Conservation (phyloP, 92 coral and sea anemone genomes). For the Pocillopora meandrina region DNA sequence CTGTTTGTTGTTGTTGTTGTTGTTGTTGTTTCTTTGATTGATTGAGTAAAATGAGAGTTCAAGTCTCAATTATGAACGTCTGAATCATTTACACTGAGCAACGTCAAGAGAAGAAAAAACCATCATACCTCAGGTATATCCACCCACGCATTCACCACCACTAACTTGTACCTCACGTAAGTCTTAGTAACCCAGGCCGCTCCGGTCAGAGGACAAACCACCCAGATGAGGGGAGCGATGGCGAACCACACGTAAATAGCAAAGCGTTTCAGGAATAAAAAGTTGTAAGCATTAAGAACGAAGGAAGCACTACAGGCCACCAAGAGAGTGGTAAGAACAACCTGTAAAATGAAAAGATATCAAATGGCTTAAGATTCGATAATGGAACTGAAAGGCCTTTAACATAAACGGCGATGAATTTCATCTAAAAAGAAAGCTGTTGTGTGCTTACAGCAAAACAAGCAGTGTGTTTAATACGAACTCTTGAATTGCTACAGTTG, state of each 20-base stretch:
- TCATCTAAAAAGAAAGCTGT: too few relatives aligned
- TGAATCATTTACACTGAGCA: too few relatives aligned
- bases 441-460: too few relatives aligned
- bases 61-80: too few relatives aligned
- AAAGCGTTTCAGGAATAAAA: conserved; percentile 75
- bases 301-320: conserved; percentile 93
- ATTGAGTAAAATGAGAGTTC: too few relatives aligned
- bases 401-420: too few relatives aligned
- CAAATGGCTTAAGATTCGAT: not conserved
- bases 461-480: too few relatives aligned
- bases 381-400: too few relatives aligned
- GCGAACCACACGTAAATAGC: conserved; percentile 97
- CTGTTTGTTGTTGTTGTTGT: too few relatives aligned
- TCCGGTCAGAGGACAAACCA: conserved; percentile 82
- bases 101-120: not conserved
- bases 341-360: conserved; percentile 41
- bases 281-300: conserved; percentile 92
- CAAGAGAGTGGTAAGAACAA: conserved; percentile 83
- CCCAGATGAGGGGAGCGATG: conserved; percentile 89
- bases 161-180: conserved; percentile 80
- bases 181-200: conserved; percentile 96
- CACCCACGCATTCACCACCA: conserved; percentile 98
- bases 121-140: conserved; percentile 79
- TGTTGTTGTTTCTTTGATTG: too few relatives aligned
- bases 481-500: too few relatives aligned